These are phyloP conservation scores for Drosophila burlai DNA, from an alignment of 1,140 invertebrate genomes.

Conservation along the genomic window DNA sequence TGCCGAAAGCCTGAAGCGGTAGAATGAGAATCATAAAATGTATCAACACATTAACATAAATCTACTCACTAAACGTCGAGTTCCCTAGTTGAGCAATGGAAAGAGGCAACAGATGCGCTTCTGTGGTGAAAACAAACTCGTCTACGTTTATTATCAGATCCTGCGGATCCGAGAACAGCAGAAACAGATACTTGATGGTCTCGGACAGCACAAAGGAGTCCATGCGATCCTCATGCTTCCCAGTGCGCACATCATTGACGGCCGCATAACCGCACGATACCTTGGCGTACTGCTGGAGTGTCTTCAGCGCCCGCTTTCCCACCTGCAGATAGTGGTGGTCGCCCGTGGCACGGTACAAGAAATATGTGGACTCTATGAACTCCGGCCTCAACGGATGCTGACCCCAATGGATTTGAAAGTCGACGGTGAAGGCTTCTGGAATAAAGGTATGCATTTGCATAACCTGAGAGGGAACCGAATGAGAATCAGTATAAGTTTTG, in stretches of 20 bases:
- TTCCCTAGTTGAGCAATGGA: constrained; percentile 88
- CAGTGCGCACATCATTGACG: constrained; percentile 97
- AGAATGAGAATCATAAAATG: neutral
- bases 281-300: constrained; percentile 94
- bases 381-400: constrained; percentile 98
- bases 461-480: constrained; percentile 78
- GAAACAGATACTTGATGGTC: constrained; percentile 98
- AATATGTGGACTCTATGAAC: constrained; percentile 99
- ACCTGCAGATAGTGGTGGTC: constrained; percentile 98
- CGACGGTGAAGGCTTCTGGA: constrained; percentile 98
- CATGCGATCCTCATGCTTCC: constrained; percentile 97
- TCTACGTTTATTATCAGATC: constrained; percentile 96
- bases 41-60: neutral
- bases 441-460: constrained; percentile 99
- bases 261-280: constrained; percentile 99
- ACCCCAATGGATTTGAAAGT: constrained; percentile 99
- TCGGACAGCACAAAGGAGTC: constrained; percentile 99
- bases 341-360: constrained; percentile 96
- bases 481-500: no score
- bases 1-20: constrained; percentile 74
- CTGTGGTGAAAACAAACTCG: constrained; percentile 98
- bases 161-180: constrained; percentile 95
- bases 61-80: constrained; percentile 78
- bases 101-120: constrained; percentile 97
- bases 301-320: constrained; percentile 95